Evolutionary conservation across 1,140 invertebrate genomes (phyloP).

Genomic region (Drosophila pandora): DNA sequence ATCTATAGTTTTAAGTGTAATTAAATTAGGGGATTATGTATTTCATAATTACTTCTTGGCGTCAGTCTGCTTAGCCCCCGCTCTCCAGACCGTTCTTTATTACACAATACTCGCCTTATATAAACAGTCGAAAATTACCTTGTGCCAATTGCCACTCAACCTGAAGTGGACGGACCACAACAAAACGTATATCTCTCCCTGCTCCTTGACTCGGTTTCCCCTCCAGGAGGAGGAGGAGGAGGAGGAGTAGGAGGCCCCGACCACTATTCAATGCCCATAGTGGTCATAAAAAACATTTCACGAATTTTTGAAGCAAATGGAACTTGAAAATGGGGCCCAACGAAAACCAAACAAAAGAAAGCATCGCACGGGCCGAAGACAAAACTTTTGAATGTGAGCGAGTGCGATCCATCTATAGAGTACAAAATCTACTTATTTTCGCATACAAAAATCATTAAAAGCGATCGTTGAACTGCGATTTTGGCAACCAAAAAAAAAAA

Average conservation of each 20-base stretch:
- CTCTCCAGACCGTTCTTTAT: conserved; percentile 41
- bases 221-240: neutral
- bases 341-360: conserved; percentile 71
- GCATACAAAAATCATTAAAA: conserved; percentile 81
- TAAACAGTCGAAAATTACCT: conserved; percentile 17
- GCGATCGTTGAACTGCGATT: conserved; percentile 72
- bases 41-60: neutral
- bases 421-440: conserved; percentile 80
- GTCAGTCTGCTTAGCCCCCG: conserved; percentile 5
- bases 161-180: conserved; percentile 59
- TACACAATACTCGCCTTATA: conserved; percentile 48
- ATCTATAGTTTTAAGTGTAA: neutral
- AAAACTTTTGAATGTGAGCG: conserved; percentile 47
- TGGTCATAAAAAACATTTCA: conserved; percentile 45
- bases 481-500: conserved; percentile 40
- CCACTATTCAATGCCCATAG: conserved; percentile 54
- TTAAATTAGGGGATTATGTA: conserved; percentile 1
- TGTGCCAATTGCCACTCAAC: conserved; percentile 57
- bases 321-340: conserved; percentile 10
- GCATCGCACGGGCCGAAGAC: conserved; percentile 66
- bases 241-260: neutral
- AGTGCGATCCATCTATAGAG: conserved; percentile 56
- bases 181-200: conserved; percentile 12
- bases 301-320: conserved; percentile 37
- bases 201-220: conserved; percentile 23